Conservation (phyloP, 2,888 invertebrate species). For the Malacosoma neustria region DNA sequence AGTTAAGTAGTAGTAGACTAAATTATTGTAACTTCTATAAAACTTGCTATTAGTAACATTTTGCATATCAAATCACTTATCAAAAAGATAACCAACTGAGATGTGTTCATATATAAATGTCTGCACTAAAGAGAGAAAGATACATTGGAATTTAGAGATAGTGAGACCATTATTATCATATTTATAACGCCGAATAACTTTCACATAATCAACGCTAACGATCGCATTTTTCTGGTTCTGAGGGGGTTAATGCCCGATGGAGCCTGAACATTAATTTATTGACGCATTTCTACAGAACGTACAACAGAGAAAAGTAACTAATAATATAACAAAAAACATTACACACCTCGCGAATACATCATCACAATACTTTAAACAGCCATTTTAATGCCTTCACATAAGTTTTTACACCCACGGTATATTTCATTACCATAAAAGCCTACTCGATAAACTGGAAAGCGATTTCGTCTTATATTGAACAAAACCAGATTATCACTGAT, state of each 20-base stretch:
- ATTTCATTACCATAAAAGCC: slow-evolving; percentile 21
- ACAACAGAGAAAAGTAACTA: slow-evolving; percentile 21
- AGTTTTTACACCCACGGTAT: slow-evolving; percentile 29
- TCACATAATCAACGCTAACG: slow-evolving; percentile 18
- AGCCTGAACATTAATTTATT: slow-evolving; percentile 30
- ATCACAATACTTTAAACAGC: not conserved
- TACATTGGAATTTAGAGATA: not conserved
- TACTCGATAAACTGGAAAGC: slow-evolving; percentile 6
- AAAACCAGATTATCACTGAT: not conserved
- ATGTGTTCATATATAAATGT: not conserved
- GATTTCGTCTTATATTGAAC: not conserved
- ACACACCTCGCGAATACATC: not conserved
- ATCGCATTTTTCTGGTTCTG: slow-evolving; percentile 11
- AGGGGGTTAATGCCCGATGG: slow-evolving; percentile 4
- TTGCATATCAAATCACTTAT: not conserved
- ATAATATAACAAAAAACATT: slow-evolving; percentile 4
- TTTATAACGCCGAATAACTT: not conserved
- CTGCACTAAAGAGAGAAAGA: not conserved
- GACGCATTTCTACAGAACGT: slow-evolving; percentile 43
- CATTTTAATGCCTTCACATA: slow-evolving; percentile 16
- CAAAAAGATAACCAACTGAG: not conserved
- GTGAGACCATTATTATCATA: not conserved
- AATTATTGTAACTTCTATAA: too few species aligned
- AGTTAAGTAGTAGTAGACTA: too few species aligned
- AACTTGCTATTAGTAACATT: too few species aligned